Evolutionary conservation across 2,113 vertebrate genomes (phyloP).

Genomic region (Saccopteryx leptura): DNA sequence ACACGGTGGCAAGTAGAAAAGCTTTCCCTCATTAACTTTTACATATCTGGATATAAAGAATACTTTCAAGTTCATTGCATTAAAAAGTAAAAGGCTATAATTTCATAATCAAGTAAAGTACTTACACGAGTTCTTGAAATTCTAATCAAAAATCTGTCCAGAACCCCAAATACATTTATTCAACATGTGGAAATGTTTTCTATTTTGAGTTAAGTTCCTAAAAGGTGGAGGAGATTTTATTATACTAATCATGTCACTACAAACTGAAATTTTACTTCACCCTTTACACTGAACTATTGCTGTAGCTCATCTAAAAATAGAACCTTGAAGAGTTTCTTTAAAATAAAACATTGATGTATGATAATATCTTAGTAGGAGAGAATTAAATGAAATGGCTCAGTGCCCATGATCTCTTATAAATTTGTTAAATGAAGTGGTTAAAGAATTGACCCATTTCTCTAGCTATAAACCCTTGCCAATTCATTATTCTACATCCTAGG

Average conservation of each 20-base stretch:
- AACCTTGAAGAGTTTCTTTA: conserved; percentile 74
- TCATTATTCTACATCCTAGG: not conserved
- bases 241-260: conserved; percentile 73
- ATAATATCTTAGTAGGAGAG: conserved; percentile 59
- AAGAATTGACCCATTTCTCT: conserved; percentile 40
- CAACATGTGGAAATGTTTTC: not conserved
- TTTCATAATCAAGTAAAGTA: conserved; percentile 13
- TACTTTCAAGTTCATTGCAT: not conserved
- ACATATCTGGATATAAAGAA: not conserved
- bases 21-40: not conserved
- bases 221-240: conserved; percentile 71
- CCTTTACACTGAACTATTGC: conserved; percentile 64
- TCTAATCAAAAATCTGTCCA: not conserved
- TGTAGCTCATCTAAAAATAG: conserved; percentile 18
- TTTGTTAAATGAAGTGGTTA: conserved; percentile 2
- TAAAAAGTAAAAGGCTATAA: not conserved
- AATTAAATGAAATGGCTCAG: conserved; percentile 55
- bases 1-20: not conserved
- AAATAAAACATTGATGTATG: conserved; percentile 83
- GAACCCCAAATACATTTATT: not conserved
- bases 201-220: conserved; percentile 70
- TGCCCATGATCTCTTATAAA: conserved; percentile 52
- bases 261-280: conserved; percentile 73
- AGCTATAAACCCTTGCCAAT: not conserved
- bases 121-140: not conserved